A percentile compares a stretch with the other conserved stretches of the same genome.
Evolutionary conservation across 2,797 vertebrate species (phyloP).

Genomic region (Galagoides demidoff): DNA sequence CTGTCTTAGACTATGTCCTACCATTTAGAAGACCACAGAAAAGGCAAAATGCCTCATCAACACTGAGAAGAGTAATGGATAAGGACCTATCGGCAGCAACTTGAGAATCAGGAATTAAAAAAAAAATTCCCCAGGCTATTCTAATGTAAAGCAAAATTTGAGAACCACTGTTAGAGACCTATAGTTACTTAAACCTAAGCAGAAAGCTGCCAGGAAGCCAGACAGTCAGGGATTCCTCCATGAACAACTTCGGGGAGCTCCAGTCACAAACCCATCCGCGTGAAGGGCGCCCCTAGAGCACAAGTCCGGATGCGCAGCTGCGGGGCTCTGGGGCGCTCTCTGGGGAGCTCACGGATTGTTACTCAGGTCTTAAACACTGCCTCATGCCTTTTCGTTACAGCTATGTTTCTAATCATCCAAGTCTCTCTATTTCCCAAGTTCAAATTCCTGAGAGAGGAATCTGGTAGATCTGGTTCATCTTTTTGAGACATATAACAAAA

Average conservation of each 20-base stretch:
- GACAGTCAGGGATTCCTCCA: not conserved
- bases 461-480: not conserved
- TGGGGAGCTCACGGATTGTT: not conserved
- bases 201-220: not conserved
- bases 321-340: accelerated
- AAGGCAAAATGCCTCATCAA: not conserved
- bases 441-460: constrained; percentile 1
- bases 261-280: not conserved
- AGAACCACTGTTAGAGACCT: not conserved
- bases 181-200: not conserved
- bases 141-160: not conserved
- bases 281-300: not conserved
- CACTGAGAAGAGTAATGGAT: not conserved
- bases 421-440: not conserved
- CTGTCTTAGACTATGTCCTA: not conserved
- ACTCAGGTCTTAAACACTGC: not conserved
- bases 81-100: not conserved
- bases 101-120: not conserved
- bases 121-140: not conserved
- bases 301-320: not conserved
- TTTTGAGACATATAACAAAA: constrained; percentile 14
- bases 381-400: not conserved
- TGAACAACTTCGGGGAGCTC: not conserved
- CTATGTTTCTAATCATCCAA: not conserved
- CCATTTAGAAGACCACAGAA: not conserved